Evolutionary conservation across 1,140 invertebrate genomes (phyloP).

Genomic region (Ectropis grisescens): DNA sequence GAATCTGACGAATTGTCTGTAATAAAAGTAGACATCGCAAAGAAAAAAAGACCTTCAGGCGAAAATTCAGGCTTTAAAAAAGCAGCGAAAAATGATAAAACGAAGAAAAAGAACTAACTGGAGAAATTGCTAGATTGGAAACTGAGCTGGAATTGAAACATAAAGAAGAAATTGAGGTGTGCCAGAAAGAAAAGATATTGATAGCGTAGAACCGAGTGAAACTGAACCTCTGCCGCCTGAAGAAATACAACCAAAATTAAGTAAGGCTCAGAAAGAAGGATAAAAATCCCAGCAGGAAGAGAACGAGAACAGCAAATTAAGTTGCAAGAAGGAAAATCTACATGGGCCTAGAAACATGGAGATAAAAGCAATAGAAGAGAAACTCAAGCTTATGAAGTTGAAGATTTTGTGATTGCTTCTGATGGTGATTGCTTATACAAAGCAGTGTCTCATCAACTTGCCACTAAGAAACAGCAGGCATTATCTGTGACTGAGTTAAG

Average conservation of each 20-base stretch:
- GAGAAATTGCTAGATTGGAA: slow-evolving; percentile 86
- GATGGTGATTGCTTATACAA: slow-evolving; percentile 96
- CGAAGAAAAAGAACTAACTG: slow-evolving; percentile 92
- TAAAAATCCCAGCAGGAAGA: slow-evolving; percentile 86
- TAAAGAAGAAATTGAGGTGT: slow-evolving; percentile 64
- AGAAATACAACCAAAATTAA: no score
- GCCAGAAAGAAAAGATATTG: slow-evolving; percentile 7
- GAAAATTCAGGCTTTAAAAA: slow-evolving; percentile 92
- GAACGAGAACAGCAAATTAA: slow-evolving; percentile 84
- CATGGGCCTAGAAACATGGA: slow-evolving; percentile 80
- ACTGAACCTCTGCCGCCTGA: no score
- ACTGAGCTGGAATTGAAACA: slow-evolving; percentile 77
- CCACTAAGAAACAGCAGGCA: slow-evolving; percentile 50
- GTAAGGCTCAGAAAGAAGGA: slow-evolving; percentile 90
- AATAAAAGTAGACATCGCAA: slow-evolving; percentile 76
- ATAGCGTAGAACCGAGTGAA: no score
- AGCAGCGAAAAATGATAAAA: slow-evolving; percentile 91
- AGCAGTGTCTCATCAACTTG: slow-evolving; percentile 90
- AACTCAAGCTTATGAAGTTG: slow-evolving; percentile 77
- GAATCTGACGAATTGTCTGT: no score
- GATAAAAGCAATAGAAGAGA: slow-evolving; percentile 77
- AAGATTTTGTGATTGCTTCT: slow-evolving; percentile 84
- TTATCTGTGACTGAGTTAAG: slow-evolving; percentile 79
- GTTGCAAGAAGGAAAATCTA: slow-evolving; percentile 81
- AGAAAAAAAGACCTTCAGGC: slow-evolving; percentile 89